phyloP scores from a whole-genome alignment of 2,113 vertebrate species.

The Echinops telfairi region DNA sequence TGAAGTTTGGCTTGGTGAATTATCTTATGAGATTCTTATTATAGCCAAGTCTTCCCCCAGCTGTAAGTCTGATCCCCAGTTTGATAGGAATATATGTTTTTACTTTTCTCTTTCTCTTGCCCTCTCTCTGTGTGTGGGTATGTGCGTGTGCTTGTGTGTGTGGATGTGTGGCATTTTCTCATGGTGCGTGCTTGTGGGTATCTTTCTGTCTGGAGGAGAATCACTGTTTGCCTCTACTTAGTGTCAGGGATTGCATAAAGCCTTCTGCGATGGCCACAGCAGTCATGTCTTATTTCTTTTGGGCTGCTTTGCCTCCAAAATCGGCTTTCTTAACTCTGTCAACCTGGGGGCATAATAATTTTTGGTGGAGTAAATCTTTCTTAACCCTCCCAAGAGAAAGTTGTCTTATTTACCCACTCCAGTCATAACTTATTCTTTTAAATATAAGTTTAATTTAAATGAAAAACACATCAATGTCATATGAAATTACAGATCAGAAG shows the following conservation, averaged over 20 bases:
- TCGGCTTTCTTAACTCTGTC: constrained; percentile 26
- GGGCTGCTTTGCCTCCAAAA: neutral
- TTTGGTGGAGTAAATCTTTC: neutral
- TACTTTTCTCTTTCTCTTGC: neutral
- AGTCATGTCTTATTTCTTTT: constrained; percentile 2
- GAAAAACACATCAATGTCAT: neutral
- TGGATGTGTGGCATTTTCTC: too few relatives aligned
- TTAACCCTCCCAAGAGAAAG: constrained; percentile 2
- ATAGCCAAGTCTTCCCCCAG: neutral
- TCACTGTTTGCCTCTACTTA: neutral
- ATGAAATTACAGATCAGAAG: neutral
- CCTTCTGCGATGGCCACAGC: neutral
- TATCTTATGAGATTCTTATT: neutral
- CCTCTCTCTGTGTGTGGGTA: neutral
- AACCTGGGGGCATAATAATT: neutral
- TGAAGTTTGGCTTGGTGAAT: neutral
- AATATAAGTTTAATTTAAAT: constrained; percentile 35
- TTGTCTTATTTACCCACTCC: constrained; percentile 26
- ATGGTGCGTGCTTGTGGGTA: too few relatives aligned
- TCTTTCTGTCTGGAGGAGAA: neutral
- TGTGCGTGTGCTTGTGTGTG: neutral
- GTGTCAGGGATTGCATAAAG: neutral
- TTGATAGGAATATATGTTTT: neutral
- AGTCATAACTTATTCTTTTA: constrained; percentile 29
- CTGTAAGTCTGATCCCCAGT: neutral